A percentile compares a stretch with the other conserved stretches of the same genome.
Evolutionary conservation across 1,140 invertebrate genomes (phyloP).

Genomic region (Drosophila nannoptera): DNA sequence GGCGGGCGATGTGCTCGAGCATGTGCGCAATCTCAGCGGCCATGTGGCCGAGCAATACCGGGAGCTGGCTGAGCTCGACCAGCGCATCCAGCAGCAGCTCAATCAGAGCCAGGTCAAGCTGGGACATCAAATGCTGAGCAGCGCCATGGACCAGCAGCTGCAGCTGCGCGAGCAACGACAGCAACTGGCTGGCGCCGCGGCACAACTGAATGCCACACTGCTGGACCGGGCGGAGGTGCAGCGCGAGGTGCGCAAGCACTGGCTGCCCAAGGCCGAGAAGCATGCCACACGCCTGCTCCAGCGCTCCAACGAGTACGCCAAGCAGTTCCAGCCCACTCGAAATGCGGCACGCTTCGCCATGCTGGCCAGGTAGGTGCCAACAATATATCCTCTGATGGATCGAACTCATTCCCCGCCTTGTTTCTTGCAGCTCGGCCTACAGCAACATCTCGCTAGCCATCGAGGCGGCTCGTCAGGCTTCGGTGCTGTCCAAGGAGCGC

Average conservation of each 20-base stretch:
- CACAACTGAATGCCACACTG: slow-evolving; percentile 55
- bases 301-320: slow-evolving; percentile 83
- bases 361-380: slow-evolving; percentile 77
- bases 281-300: slow-evolving; percentile 84
- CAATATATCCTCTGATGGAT: neutral
- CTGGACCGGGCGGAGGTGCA: slow-evolving; percentile 51
- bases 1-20: slow-evolving; percentile 79
- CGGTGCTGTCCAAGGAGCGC: slow-evolving; percentile 81
- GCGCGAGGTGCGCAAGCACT: slow-evolving; percentile 69
- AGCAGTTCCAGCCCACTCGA: slow-evolving; percentile 73
- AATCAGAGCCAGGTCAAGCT: slow-evolving; percentile 52
- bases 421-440: slow-evolving; percentile 85
- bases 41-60: slow-evolving; percentile 57
- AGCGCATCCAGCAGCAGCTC: slow-evolving; percentile 44
- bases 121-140: slow-evolving; percentile 45
- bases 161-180: slow-evolving; percentile 46
- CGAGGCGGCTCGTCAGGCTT: slow-evolving; percentile 83
- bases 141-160: slow-evolving; percentile 31
- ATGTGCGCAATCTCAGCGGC: slow-evolving; percentile 72
- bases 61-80: slow-evolving; percentile 46
- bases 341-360: slow-evolving; percentile 76
- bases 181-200: slow-evolving; percentile 32
- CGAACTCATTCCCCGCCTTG: neutral
- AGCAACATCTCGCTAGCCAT: slow-evolving; percentile 87
- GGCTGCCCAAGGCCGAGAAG: slow-evolving; percentile 81